Evolutionary conservation across 2,797 vertebrate species (phyloP).

Genomic region (Rhinophrynus dorsalis): DNA sequence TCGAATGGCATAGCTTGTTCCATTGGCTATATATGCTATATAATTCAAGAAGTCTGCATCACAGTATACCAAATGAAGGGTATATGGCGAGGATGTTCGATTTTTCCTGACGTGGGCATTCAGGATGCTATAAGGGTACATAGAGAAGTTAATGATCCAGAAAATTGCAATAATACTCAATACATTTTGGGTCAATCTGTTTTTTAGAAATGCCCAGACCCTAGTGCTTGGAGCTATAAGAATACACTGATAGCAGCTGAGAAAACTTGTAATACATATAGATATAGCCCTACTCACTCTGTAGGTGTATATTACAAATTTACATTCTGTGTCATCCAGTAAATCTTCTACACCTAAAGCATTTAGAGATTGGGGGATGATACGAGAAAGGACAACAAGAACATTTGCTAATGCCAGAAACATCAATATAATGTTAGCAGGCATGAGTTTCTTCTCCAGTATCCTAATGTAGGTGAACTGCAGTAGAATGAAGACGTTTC

Average conservation of each 20-base stretch:
- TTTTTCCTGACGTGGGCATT: constrained; percentile 2
- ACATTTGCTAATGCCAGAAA: constrained; percentile 22
- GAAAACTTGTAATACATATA: constrained; percentile 34
- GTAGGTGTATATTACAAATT: constrained; percentile 23
- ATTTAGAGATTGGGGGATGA: constrained; percentile 33
- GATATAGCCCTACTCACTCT: constrained; percentile 41
- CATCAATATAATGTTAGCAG: constrained; percentile 24
- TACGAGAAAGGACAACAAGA: constrained; percentile 32
- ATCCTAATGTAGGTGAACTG: constrained; percentile 14
- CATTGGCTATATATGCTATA: constrained; percentile 29
- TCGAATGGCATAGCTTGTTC: background rate
- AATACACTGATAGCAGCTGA: constrained; percentile 40
- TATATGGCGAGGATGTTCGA: constrained; percentile 25
- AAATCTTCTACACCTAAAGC: constrained; percentile 28
- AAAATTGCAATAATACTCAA: background rate
- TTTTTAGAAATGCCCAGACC: constrained; percentile 24
- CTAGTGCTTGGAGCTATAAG: constrained; percentile 22
- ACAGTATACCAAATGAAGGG: constrained; percentile 30
- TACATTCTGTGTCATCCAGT: constrained; percentile 34
- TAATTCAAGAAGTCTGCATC: constrained; percentile 20
- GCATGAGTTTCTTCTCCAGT: constrained; percentile 15
- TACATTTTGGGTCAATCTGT: constrained; percentile 20
- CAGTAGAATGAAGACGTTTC: constrained; percentile 34
- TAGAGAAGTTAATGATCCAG: constrained; percentile 1
- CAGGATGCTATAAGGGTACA: constrained; percentile 12